phyloP scores from a whole-genome alignment of 2,888 invertebrate genomes.

The Oligia latruncula region DNA sequence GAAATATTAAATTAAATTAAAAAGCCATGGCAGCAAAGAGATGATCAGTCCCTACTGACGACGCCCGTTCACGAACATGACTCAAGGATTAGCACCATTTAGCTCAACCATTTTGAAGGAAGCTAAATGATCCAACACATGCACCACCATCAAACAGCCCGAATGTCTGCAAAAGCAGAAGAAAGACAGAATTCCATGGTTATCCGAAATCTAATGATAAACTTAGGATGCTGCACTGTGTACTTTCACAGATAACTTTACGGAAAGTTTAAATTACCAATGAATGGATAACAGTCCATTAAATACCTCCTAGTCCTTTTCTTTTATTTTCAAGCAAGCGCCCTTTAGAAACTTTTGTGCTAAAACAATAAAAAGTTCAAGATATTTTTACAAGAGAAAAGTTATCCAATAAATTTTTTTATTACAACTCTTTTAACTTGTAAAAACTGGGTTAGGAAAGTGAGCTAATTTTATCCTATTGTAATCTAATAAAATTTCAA shows the following conservation, averaged over 20 bases:
- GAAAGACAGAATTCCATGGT: neutral
- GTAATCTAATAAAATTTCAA: conserved; percentile 8
- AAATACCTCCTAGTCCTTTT: conserved; percentile 2
- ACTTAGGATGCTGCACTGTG: neutral
- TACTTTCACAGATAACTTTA: conserved; percentile 11
- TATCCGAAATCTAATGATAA: neutral
- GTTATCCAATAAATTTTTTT: conserved; percentile 74
- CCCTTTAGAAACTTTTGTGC: conserved; percentile 53
- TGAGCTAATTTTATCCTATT: conserved; percentile 29
- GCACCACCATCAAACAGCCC: too few relatives aligned
- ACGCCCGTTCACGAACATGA: too few relatives aligned
- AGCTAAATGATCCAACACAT: too few relatives aligned
- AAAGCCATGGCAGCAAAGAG: too few relatives aligned
- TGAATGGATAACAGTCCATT: conserved; percentile 44
- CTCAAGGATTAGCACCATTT: too few relatives aligned
- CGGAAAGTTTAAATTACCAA: conserved; percentile 24
- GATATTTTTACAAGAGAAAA: conserved; percentile 68
- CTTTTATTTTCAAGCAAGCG: conserved; percentile 16
- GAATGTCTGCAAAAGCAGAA: neutral
- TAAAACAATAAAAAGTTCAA: conserved; percentile 66
- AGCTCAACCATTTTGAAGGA: too few relatives aligned
- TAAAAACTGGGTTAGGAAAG: conserved; percentile 27
- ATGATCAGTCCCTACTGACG: too few relatives aligned
- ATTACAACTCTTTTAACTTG: conserved; percentile 64
- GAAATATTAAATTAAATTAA: too few relatives aligned